These are phyloP conservation scores for Oreochromis niloticus DNA, from an alignment of 2,113 vertebrate genomes.

Conservation along the genomic window DNA sequence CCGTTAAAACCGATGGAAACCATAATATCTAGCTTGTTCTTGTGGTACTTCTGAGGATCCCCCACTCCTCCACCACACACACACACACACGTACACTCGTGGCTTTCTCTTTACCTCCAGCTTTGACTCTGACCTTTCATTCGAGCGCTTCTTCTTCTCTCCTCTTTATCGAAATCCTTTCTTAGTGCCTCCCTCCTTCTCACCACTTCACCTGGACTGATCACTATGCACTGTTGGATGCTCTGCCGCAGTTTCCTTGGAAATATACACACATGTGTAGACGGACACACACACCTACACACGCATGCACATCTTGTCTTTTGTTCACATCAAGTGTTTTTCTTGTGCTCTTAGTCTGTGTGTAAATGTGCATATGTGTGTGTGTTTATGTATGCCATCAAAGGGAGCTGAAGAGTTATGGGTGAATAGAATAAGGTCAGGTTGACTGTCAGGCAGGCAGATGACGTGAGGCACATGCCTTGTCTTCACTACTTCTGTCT, in stretches of 20 bases:
- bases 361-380: not conserved
- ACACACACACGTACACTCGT: not conserved
- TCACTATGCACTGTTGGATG: slow-evolving; percentile 10
- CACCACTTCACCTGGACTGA: slow-evolving; percentile 44
- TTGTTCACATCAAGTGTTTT: not conserved
- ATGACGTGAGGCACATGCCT: slow-evolving; percentile 24
- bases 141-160: slow-evolving; percentile 12
- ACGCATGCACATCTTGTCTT: not conserved
- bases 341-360: not conserved
- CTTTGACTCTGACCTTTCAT: slow-evolving; percentile 50
- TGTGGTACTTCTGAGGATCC: not conserved
- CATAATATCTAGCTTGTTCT: not conserved
- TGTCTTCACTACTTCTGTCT: not conserved
- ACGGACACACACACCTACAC: not conserved
- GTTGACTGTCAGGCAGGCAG: slow-evolving; percentile 37
- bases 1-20: slow-evolving; percentile 6
- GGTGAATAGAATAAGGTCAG: slow-evolving; percentile 38
- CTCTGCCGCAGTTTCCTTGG: slow-evolving; percentile 7
- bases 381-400: not conserved
- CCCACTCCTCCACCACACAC: not conserved
- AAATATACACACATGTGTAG: not conserved
- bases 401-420: slow-evolving; percentile 10
- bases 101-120: not conserved
- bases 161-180: slow-evolving; percentile 32
- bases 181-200: slow-evolving; percentile 26